Base-by-base conservation (phyloP, 2,113 vertebrate species). In the Caracal caracal region DNA sequence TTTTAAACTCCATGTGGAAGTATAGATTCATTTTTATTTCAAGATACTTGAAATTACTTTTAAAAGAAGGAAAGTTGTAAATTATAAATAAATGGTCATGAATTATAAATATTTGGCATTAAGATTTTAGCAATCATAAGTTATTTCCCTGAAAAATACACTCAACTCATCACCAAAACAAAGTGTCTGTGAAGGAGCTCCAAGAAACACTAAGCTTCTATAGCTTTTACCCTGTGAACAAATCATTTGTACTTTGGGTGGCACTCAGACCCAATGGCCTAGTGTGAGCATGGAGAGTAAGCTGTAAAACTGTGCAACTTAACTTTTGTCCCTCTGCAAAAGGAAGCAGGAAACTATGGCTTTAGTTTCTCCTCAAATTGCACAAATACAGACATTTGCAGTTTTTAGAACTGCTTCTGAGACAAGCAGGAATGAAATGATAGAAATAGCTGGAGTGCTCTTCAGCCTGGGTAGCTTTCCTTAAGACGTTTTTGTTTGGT, bases 81-180 rank as follows among this genome's bases (percentile, higher is more conserved):
- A 94, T 92, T 95, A 93, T 94, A 96, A 78, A 90, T 83, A 87
- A 87, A 70, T 87, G 56, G 10, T 51, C 59, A 95, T 96, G 63
- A 96, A 92, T 97, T 95, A 96, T 96, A 97, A 94, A 96, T 96
- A 73, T 93, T 70, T 71, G 65, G 51, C 22, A 87, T 91, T 91
- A 91, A 86, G 65, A 80, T 71, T 96, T 92, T 43, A 95, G 59
- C 35, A 87, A 24, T 84, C 33, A 37, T 53, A 85, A 93, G n/a
- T 84, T 91, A n/a, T 95, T 10, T 92, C 37, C 47, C 84, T 88
- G 37, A 95, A 70, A 93, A 33, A 53, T 5, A 33, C 56, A 80
- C 96, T 95, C 73, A 87, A 35, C 30, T 24, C 53, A 30, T 49
- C 70, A 71, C 37, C 83, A 86, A 93, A 88, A 89, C 28, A 53